These are phyloP conservation scores for Drosophila bifasciata DNA, from an alignment of 1,140 invertebrate genomes.

Conservation along the genomic window DNA sequence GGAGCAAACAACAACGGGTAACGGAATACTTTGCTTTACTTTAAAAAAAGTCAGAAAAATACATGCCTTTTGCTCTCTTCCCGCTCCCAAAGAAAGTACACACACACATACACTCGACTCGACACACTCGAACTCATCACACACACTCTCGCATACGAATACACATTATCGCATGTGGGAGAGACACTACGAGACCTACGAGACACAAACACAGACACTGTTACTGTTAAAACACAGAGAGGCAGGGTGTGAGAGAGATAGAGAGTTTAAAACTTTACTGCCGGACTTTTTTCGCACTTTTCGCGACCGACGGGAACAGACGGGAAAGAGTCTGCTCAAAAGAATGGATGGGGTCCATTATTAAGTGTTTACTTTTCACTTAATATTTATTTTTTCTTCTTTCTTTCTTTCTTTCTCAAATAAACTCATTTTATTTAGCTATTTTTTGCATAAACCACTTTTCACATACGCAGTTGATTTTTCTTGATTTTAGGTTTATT, in stretches of 20 bases:
- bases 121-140: slow-evolving; percentile 1
- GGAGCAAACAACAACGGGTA: no score
- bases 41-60: slow-evolving; percentile 11
- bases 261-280: slow-evolving; percentile 28
- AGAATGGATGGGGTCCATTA: slow-evolving; percentile 14
- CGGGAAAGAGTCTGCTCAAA: slow-evolving; percentile 32
- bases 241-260: not conserved
- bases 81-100: slow-evolving; percentile 36
- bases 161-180: no score
- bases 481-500: slow-evolving; percentile 24
- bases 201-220: no score
- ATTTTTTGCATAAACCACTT: slow-evolving; percentile 19
- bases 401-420: no score
- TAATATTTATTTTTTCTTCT: slow-evolving; percentile 43
- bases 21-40: no score
- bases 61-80: slow-evolving; percentile 11
- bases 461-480: slow-evolving; percentile 30
- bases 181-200: no score
- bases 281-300: slow-evolving; percentile 68
- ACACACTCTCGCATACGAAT: slow-evolving; percentile 56
- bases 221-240: no score
- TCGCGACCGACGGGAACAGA: slow-evolving; percentile 66
- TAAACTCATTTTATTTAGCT: slow-evolving; percentile 2
- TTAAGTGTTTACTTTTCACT: slow-evolving; percentile 53
- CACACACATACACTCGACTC: slow-evolving; percentile 33